Conservation (phyloP, 2,797 vertebrate species). For the Gymnoscopelus braueri region DNA sequence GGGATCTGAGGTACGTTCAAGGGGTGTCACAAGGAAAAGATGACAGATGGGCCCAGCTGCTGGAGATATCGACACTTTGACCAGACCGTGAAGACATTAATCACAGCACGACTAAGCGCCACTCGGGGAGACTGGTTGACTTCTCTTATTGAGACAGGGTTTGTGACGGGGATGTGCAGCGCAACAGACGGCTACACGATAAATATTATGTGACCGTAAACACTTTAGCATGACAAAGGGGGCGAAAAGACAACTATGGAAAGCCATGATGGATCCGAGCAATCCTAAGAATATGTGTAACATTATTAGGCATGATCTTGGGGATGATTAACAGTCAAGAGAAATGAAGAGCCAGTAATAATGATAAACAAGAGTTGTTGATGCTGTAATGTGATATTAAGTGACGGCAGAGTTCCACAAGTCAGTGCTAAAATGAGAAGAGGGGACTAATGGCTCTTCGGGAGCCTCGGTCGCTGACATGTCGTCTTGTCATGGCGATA, state of each 20-base stretch:
- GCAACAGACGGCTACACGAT: slow-evolving; percentile 38
- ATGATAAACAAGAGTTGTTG: slow-evolving; percentile 69
- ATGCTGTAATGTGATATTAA: slow-evolving; percentile 73
- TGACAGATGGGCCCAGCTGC: slow-evolving; percentile 83
- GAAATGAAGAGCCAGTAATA: slow-evolving; percentile 71
- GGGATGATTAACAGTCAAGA: slow-evolving; percentile 46
- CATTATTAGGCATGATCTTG: slow-evolving; percentile 49
- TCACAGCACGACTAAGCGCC: slow-evolving; percentile 74
- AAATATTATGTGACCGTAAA: slow-evolving; percentile 42
- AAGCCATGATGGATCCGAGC: slow-evolving; percentile 32
- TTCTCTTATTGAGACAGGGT: slow-evolving; percentile 62
- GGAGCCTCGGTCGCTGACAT: slow-evolving; percentile 50
- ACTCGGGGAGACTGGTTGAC: slow-evolving; percentile 62
- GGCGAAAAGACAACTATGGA: slow-evolving; percentile 32
- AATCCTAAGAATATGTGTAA: slow-evolving; percentile 59
- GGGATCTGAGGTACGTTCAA: slow-evolving; percentile 76
- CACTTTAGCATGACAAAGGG: slow-evolving; percentile 18
- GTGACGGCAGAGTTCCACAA: slow-evolving; percentile 74
- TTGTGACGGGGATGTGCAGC: slow-evolving; percentile 16
- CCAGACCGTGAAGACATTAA: slow-evolving; percentile 78
- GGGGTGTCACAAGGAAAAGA: slow-evolving; percentile 79
- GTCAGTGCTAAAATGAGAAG: slow-evolving; percentile 72
- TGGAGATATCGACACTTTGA: slow-evolving; percentile 82
- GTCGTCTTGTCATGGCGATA: slow-evolving; percentile 61
- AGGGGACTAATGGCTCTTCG: slow-evolving; percentile 70